Evolutionary conservation across 2,797 vertebrate genomes (phyloP), one percentile per base, ranked within the genome.

Genomic region (Falco columbarius): DNA sequence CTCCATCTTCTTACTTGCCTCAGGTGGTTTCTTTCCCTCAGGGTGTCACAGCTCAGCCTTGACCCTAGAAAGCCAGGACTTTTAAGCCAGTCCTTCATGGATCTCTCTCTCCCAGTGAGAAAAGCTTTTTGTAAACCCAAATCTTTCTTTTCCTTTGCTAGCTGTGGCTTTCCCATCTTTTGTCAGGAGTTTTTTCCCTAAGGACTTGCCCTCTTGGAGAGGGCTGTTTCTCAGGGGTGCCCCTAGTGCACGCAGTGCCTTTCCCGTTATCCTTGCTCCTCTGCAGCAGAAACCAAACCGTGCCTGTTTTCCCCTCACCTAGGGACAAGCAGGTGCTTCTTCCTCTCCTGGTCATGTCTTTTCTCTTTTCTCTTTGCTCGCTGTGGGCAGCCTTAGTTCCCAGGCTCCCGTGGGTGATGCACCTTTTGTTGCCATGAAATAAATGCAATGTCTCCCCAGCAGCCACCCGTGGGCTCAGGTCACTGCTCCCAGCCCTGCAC

Each of bases 171-270:
- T 70, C 30, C 63, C 38, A 12, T 16, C n/a, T 80, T 70, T 59
- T 54, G 51, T 7, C 36, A n/a, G 36, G 59, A 6, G 4, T 18
- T 61, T 85, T 85, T 70, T 29, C 49, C 51, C 59, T 17, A 32
- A 62, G 67, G 63, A 42, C 22, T 32, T 32, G 55, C 11, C 56
- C 40, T 62, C 24, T n/a, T 42, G 32, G 65, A 75, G n/a, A 20
- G 14, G 51, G 38, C 51, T 77, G 49, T 63, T 93, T 52, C 59
- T 70, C 27, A 47, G 81, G 54, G 44, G n/a, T 1, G 3, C 70
- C 18, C 16, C 46, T 21, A 14, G 7, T 14, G 21, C 66, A 15
- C 0, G 0, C 9, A 7, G 27, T 36, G 46, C 34, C 46, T 80
- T 82, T 71, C 62, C 26, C 0, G 0, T 42, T 65, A 27, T 46